These are phyloP conservation scores for Petrocephalus zakoni DNA, from an alignment of 2,113 vertebrate species.

Conservation along the genomic window DNA sequence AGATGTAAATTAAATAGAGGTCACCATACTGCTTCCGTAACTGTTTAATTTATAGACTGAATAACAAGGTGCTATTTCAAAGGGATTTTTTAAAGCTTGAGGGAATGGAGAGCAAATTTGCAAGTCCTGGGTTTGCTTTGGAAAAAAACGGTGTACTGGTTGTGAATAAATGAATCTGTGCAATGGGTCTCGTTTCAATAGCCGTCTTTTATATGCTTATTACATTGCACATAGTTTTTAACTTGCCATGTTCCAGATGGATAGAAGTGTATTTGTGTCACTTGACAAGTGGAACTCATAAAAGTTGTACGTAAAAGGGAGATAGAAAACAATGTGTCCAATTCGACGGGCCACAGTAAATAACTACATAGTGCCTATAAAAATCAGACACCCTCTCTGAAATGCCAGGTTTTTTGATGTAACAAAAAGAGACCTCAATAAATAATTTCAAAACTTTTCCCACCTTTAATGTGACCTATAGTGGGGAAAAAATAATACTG, in stretches of 20 bases:
- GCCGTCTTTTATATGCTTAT: neutral
- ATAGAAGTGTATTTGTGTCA: neutral
- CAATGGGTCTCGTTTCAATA: neutral
- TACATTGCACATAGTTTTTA: neutral
- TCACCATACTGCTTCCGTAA: neutral
- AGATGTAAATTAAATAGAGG: slow-evolving; percentile 12
- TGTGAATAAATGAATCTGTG: neutral
- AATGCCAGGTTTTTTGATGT: too few species aligned
- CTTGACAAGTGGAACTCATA: neutral
- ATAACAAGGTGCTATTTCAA: slow-evolving; percentile 2
- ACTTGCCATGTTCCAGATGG: neutral
- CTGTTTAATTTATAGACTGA: slow-evolving; percentile 12
- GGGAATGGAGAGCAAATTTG: neutral
- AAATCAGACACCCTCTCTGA: too few species aligned
- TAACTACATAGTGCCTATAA: too few species aligned
- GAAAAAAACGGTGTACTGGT: neutral
- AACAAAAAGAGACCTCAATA: too few species aligned
- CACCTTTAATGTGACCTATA: too few species aligned
- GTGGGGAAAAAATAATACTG: too few species aligned
- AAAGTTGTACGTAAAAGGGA: neutral
- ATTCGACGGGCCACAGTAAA: neutral
- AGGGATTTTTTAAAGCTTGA: neutral
- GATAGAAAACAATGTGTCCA: neutral
- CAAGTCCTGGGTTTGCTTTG: neutral
- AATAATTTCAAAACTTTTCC: too few species aligned